A percentile compares a stretch with the other conserved stretches of the same genome.
Evolutionary conservation across 2,797 vertebrate species (phyloP).

Genomic region (Momotus momota): DNA sequence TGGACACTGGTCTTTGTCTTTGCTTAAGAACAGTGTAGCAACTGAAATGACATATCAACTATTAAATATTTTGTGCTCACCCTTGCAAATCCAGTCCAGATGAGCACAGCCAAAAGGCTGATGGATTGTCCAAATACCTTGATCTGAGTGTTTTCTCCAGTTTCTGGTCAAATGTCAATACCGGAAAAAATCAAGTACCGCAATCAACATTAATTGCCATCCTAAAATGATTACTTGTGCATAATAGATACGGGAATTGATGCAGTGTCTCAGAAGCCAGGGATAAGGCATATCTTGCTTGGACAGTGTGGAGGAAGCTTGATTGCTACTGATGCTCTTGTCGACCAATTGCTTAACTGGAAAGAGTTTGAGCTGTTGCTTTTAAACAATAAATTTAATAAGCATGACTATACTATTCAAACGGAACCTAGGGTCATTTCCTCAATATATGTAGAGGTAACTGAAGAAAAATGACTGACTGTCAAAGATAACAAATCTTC

Average conservation of each 20-base stretch:
- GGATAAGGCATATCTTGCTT: background rate
- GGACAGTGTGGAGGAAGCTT: background rate
- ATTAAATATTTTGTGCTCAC: constrained; percentile 5
- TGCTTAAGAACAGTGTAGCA: background rate
- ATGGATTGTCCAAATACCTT: constrained; percentile 47
- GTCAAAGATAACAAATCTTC: background rate
- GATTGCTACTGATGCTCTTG: constrained; percentile 32
- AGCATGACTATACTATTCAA: background rate
- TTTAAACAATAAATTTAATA: constrained; percentile 42
- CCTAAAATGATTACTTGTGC: constrained; percentile 4
- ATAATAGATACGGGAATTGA: background rate
- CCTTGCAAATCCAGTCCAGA: constrained; percentile 44
- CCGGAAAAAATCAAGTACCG: constrained; percentile 16
- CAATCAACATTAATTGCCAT: constrained; percentile 47
- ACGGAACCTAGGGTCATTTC: constrained; percentile 3
- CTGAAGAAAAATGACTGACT: constrained; percentile 7
- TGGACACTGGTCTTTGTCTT: constrained; percentile 1
- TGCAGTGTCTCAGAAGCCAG: background rate
- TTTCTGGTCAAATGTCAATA: constrained; percentile 53
- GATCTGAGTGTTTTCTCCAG: constrained; percentile 24
- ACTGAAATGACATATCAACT: background rate
- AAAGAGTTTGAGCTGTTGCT: background rate
- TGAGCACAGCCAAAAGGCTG: constrained; percentile 26
- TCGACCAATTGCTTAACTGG: background rate
- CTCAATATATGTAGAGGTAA: background rate